Evolutionary conservation across 2,888 invertebrate genomes (phyloP).

Genomic region (Adineta ricciae): DNA sequence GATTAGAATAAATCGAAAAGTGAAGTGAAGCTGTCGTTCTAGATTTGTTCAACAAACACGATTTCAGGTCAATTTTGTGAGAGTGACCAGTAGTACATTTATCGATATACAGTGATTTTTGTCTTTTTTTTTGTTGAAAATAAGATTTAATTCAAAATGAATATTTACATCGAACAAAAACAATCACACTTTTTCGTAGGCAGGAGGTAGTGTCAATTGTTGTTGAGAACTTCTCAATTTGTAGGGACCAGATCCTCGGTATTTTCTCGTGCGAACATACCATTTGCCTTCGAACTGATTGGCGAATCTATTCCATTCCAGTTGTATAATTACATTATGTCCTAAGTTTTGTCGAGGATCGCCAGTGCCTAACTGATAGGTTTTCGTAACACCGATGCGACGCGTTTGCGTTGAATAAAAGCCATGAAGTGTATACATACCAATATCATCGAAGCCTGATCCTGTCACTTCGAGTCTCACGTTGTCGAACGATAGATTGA

Average conservation of each 20-base stretch:
- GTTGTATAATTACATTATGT: not conserved
- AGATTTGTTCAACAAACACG: not conserved
- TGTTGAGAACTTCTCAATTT: not conserved
- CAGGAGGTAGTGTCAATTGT: not conserved
- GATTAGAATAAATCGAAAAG: not conserved
- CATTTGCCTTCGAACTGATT: not conserved
- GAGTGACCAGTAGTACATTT: no score
- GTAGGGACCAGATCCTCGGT: not conserved
- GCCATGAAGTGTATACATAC: not conserved
- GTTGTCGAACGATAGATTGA: not conserved
- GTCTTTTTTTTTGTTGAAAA: no score
- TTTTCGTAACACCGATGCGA: not conserved
- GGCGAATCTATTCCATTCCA: not conserved
- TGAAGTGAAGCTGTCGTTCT: conserved; percentile 3
- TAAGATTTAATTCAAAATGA: no score
- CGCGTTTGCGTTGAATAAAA: not conserved
- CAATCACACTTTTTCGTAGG: not conserved
- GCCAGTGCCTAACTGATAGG: not conserved
- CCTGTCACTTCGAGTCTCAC: not conserved
- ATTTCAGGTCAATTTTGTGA: no score
- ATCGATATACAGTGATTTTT: no score
- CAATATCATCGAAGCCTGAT: not conserved
- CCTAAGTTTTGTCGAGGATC: not conserved
- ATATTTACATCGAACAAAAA: no score
- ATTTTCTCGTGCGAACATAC: not conserved